phyloP scores from a whole-genome alignment of 2,888 invertebrate species.

The Osmoderma eremita region DNA sequence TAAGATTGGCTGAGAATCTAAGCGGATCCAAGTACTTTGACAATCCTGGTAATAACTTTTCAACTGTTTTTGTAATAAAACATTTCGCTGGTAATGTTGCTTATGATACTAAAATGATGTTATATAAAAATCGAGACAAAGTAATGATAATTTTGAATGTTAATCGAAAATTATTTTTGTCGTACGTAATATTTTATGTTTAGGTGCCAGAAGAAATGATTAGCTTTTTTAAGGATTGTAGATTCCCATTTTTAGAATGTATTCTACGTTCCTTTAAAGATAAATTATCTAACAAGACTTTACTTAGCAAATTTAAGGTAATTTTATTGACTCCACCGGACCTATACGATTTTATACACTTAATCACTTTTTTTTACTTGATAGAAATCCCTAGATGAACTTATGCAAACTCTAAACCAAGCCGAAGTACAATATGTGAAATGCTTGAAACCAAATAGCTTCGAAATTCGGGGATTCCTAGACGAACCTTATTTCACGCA shows the following conservation, averaged over 20 bases:
- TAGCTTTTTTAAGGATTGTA: slow-evolving; percentile 47
- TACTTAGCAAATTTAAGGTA: slow-evolving; percentile 58
- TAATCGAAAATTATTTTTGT: background rate
- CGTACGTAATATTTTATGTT: background rate
- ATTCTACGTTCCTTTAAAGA: slow-evolving; percentile 42
- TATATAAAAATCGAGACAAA: slow-evolving; percentile 62
- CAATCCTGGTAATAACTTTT: slow-evolving; percentile 44
- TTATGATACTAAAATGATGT: slow-evolving; percentile 57
- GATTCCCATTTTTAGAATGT: slow-evolving; percentile 46
- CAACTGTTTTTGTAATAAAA: slow-evolving; percentile 57
- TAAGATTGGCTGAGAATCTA: slow-evolving; percentile 47
- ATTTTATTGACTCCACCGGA: background rate
- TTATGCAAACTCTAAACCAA: slow-evolving; percentile 58
- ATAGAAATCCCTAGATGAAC: slow-evolving; percentile 57
- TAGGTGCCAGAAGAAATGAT: slow-evolving; percentile 54
- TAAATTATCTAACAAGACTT: slow-evolving; percentile 50
- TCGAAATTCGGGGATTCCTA: slow-evolving; percentile 46
- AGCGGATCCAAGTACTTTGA: slow-evolving; percentile 47
- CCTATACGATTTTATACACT: background rate
- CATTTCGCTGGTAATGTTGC: slow-evolving; percentile 61
- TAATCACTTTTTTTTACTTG: slow-evolving; percentile 2
- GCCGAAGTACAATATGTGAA: slow-evolving; percentile 62
- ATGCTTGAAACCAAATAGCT: slow-evolving; percentile 59
- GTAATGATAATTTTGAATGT: slow-evolving; percentile 52
- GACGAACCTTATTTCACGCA: slow-evolving; percentile 49